Percentiles rank a stretch among this genome's conserved stretches.
phyloP scores from a whole-genome alignment of 2,113 vertebrate genomes.

The Campylomormyrus numenius region DNA sequence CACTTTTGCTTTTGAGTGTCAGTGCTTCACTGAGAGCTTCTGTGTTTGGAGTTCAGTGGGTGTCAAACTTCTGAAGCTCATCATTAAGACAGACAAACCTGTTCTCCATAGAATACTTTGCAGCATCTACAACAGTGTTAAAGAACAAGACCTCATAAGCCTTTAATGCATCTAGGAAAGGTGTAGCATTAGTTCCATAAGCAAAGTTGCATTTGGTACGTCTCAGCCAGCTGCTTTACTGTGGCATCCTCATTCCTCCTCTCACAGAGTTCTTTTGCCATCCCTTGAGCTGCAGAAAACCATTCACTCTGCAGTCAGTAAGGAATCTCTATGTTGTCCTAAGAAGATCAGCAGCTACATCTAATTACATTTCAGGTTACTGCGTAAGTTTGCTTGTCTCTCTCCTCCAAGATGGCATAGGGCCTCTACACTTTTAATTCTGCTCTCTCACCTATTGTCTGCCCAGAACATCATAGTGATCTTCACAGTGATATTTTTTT shows the following conservation, averaged over 20 bases:
- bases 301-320: not conserved
- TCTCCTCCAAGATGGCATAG: not conserved
- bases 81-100: not conserved
- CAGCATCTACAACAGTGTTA: not conserved
- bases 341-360: not conserved
- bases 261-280: not conserved
- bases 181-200: not conserved
- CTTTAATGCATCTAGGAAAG: not conserved
- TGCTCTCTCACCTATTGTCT: not conserved
- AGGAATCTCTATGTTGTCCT: not conserved
- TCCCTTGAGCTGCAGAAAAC: not conserved
- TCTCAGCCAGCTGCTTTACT: not conserved
- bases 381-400: not conserved
- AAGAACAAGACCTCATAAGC: not conserved
- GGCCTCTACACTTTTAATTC: not conserved
- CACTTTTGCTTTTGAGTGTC: no score
- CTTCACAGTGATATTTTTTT: not conserved
- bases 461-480: not conserved
- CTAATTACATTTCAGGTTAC: not conserved
- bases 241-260: not conserved
- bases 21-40: no score
- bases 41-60: no score
- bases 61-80: no score
- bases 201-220: not conserved
- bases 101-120: not conserved